Conservation (phyloP, 2,113 vertebrate genomes). For the Callopanchax toddi region DNA sequence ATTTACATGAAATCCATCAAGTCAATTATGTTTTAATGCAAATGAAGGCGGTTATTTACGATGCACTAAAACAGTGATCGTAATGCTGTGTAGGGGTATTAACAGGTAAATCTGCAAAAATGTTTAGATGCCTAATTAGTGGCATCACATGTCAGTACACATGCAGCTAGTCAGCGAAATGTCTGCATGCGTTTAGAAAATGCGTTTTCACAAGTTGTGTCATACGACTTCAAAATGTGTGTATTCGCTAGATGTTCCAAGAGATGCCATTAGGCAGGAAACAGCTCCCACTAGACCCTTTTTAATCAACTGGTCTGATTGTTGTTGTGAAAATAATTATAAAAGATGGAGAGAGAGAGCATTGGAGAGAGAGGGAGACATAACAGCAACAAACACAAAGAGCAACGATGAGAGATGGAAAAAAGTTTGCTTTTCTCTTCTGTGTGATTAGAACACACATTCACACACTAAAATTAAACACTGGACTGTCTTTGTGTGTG, state of each 20-base stretch:
- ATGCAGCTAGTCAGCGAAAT: conserved; percentile 19
- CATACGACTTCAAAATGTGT: conserved; percentile 14
- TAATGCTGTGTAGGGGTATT: no score
- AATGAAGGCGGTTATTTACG: no score
- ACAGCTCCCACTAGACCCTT: conserved; percentile 66
- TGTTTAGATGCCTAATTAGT: no score
- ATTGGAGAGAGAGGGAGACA: not conserved
- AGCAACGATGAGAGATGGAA: conserved; percentile 21
- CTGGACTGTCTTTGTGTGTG: not conserved
- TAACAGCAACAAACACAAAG: conserved; percentile 27
- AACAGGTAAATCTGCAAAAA: no score
- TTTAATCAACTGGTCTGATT: conserved; percentile 72
- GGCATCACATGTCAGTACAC: not conserved
- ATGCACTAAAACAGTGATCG: no score
- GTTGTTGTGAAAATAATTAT: conserved; percentile 71
- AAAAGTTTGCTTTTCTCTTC: conserved; percentile 30
- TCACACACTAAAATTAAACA: not conserved
- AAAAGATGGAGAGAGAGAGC: conserved; percentile 14
- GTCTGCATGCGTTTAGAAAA: conserved; percentile 2
- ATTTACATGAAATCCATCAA: no score
- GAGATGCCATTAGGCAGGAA: conserved; percentile 61
- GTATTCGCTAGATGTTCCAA: conserved; percentile 16
- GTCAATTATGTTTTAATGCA: no score
- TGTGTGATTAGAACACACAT: conserved; percentile 10
- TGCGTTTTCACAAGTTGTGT: not conserved